These are phyloP conservation scores for Hyposmocoma kahamanoa DNA, from an alignment of 1,140 invertebrate species.

Conservation along the genomic window DNA sequence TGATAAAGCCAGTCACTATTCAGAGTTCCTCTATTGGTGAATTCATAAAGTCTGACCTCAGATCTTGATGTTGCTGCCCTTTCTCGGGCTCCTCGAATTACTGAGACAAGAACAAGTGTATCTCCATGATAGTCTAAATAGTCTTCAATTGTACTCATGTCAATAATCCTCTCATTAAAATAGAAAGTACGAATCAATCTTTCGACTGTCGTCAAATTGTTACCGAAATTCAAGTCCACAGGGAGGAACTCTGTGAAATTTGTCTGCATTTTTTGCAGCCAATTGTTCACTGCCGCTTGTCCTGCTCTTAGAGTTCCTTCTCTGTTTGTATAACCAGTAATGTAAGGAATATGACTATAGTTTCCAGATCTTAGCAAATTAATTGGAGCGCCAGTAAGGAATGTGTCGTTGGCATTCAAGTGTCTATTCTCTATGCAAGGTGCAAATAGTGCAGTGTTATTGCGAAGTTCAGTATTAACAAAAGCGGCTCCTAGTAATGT, in stretches of 20 bases:
- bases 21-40: constrained; percentile 34
- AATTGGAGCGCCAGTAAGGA: constrained; percentile 43
- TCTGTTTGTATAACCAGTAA: constrained; percentile 42
- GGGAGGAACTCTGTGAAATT: constrained; percentile 50
- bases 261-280: constrained; percentile 41
- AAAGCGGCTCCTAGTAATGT: constrained; percentile 27
- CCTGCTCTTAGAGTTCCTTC: constrained; percentile 51
- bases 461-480: constrained; percentile 33
- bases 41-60: constrained; percentile 41
- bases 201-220: constrained; percentile 24
- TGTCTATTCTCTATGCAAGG: constrained; percentile 49
- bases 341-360: constrained; percentile 48
- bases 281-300: constrained; percentile 26
- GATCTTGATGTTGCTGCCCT: constrained; percentile 33
- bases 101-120: constrained; percentile 34
- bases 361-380: constrained; percentile 43
- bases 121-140: constrained; percentile 57
- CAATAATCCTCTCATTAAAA: constrained; percentile 32
- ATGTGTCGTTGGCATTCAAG: constrained; percentile 30
- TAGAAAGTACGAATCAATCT: constrained; percentile 43
- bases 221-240: constrained; percentile 35
- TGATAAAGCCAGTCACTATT: constrained; percentile 44
- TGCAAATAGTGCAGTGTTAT: constrained; percentile 48
- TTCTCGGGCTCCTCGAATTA: constrained; percentile 37
- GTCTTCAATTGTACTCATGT: constrained; percentile 49